phyloP scores from a whole-genome alignment of 2,888 invertebrate species.

The Deilephila elpenor region DNA sequence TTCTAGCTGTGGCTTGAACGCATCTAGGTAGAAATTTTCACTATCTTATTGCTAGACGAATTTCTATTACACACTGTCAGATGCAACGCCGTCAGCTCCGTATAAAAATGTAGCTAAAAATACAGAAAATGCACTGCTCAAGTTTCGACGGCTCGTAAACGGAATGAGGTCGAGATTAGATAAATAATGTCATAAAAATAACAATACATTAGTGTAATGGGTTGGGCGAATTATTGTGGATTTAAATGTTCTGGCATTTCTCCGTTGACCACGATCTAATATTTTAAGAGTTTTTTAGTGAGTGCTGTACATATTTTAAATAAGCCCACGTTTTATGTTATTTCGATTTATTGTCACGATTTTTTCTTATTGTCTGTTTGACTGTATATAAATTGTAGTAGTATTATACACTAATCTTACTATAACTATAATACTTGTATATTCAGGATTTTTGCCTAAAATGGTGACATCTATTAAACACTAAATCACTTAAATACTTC shows the following conservation, averaged over 20 bases:
- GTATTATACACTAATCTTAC: too few relatives aligned
- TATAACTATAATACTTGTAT: too few relatives aligned
- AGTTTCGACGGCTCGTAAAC: constrained; percentile 47
- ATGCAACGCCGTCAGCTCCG: too few relatives aligned
- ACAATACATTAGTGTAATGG: constrained; percentile 36
- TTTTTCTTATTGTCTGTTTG: too few relatives aligned
- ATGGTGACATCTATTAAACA: not conserved
- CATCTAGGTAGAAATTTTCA: too few relatives aligned
- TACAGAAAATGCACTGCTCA: not conserved
- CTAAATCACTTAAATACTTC: not conserved
- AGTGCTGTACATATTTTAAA: not conserved
- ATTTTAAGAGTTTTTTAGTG: constrained; percentile 8
- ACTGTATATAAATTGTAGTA: too few relatives aligned
- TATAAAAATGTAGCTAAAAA: constrained; percentile 4
- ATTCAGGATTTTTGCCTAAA: too few relatives aligned
- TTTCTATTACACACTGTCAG: too few relatives aligned
- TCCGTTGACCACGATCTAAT: not conserved
- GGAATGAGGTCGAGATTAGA: constrained; percentile 45
- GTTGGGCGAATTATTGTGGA: constrained; percentile 1
- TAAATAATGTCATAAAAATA: constrained; percentile 49
- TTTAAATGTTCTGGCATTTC: constrained; percentile 4
- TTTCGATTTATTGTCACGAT: too few relatives aligned
- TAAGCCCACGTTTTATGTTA: too few relatives aligned
- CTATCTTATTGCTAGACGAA: too few relatives aligned
- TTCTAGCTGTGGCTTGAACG: too few relatives aligned